Evolutionary conservation across 2,888 invertebrate species (phyloP).

Genomic region (Glomeris marginata): DNA sequence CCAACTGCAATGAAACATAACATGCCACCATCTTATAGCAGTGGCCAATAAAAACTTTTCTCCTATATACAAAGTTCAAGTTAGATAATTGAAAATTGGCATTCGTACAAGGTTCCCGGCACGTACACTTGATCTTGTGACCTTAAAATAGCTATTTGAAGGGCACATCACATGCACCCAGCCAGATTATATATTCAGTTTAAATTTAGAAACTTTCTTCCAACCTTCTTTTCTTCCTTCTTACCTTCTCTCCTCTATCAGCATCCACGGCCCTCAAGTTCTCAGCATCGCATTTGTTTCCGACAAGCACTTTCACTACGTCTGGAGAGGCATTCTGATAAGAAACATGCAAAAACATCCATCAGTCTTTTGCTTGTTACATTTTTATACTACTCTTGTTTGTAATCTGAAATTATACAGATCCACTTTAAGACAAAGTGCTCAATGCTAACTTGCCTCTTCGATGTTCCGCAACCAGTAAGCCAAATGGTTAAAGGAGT

Average conservation of each 20-base stretch:
- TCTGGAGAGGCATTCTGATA: conserved; percentile 69
- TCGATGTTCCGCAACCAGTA: conserved; percentile 84
- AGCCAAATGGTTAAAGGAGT: conserved; percentile 76
- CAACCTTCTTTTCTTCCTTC: not conserved
- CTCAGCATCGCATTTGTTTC: conserved; percentile 63
- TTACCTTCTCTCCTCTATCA: conserved; percentile 65
- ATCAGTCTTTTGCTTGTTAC: no score
- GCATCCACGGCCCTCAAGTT: conserved; percentile 59
- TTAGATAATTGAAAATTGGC: not conserved
- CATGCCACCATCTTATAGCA: no score
- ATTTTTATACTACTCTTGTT: no score
- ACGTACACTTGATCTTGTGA: not conserved
- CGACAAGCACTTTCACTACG: conserved; percentile 69
- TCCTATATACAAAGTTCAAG: conserved; percentile 10
- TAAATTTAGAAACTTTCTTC: not conserved
- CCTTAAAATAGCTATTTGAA: not conserved
- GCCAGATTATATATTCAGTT: no score
- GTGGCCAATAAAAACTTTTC: conserved; percentile 1
- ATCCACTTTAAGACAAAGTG: no score
- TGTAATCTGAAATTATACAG: no score
- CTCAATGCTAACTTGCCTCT: conserved; percentile 42
- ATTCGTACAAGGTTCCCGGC: no score
- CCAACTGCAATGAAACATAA: conserved; percentile 49
- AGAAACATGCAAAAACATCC: conserved; percentile 6
- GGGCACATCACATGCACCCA: not conserved